Evolutionary conservation across 2,888 invertebrate genomes (phyloP), one percentile per base, ranked within the genome.

Genomic region (Himalopsyche kuldschensis): DNA sequence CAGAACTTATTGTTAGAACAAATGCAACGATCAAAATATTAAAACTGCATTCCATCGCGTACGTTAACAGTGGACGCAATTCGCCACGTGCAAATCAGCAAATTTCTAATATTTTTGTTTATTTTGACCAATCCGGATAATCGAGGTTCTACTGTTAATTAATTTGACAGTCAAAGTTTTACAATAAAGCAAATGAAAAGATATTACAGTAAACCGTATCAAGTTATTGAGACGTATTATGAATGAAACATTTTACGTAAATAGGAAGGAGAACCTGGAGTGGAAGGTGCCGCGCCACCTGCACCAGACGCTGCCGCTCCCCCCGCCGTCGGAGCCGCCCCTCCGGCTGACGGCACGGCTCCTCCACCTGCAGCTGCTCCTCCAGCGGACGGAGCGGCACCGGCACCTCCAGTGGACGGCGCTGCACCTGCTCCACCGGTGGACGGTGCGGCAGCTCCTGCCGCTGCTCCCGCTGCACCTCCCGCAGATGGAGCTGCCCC

Each of bases 391-490:
- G 85, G 84, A 27, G 87, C 87, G 75, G 86, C 88, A 32, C 87
- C 87, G 10, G 87, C 87, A 80, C 85, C 83, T 41, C 86, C 87
- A 30, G 86, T 86, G 35, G 86, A 88, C 32, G 87, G 88, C 15
- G 87, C 87, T 8, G 88, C 87, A 32, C 87, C 88, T 8, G 87
- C 87, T 5, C 87, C 89, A 55, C 88, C 89, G 15, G 88, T 89
- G 0, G 90, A 89, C 77, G 89, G 89, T 75, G 89, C 89, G 0
- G 89, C 90, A 20, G 87, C 88, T 10, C 86, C 87, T 15, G 82
- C 87, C 30, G 87, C 88, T 3, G 87, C 88, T 80, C 89, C 85
- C 79, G 88, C 86, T 27, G 88, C 87, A 24, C 86, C 87, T 75
- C 85, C 87, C 2, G 88, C 87, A 69, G 88, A 86, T 77, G 82